These are phyloP conservation scores for Solea solea DNA, from an alignment of 2,113 vertebrate species.

Conservation along the genomic window DNA sequence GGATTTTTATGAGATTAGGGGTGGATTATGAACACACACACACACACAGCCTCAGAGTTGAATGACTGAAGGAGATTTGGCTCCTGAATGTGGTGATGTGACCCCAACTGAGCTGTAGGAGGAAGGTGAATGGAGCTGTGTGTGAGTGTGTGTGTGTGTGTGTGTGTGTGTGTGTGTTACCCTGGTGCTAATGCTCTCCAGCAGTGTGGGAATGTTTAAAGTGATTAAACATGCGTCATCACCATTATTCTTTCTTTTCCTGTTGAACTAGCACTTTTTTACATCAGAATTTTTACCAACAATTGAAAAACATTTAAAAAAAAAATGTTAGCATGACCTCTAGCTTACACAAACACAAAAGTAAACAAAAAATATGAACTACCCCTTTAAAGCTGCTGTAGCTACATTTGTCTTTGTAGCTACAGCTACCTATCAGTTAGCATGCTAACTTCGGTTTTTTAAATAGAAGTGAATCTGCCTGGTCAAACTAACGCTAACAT, in stretches of 20 bases:
- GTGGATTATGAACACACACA: slow-evolving; percentile 43
- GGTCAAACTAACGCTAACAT: too few species aligned
- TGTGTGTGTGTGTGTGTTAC: slow-evolving; percentile 16
- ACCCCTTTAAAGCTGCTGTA: too few species aligned
- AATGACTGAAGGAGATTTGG: slow-evolving; percentile 40
- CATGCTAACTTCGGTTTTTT: too few species aligned
- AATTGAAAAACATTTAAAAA: too few species aligned
- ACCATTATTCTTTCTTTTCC: neutral
- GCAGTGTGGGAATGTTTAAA: slow-evolving; percentile 33
- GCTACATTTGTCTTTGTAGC: too few species aligned
- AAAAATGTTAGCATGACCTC: too few species aligned
- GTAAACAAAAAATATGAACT: too few species aligned
- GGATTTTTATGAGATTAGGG: slow-evolving; percentile 46
- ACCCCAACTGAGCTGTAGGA: slow-evolving; percentile 27
- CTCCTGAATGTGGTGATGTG: slow-evolving; percentile 47
- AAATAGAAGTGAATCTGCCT: too few species aligned
- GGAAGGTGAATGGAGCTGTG: slow-evolving; percentile 30
- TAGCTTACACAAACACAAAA: too few species aligned
- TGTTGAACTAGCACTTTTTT: too few species aligned
- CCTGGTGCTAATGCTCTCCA: slow-evolving; percentile 50
- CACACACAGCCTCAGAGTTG: slow-evolving; percentile 22
- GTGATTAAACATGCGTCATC: slow-evolving; percentile 5
- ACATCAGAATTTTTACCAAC: too few species aligned
- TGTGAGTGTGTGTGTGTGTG: slow-evolving; percentile 21
- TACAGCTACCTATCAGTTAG: too few species aligned